These are phyloP conservation scores for Mastacembelus armatus DNA, from an alignment of 2,797 vertebrate species.

Conservation along the genomic window DNA sequence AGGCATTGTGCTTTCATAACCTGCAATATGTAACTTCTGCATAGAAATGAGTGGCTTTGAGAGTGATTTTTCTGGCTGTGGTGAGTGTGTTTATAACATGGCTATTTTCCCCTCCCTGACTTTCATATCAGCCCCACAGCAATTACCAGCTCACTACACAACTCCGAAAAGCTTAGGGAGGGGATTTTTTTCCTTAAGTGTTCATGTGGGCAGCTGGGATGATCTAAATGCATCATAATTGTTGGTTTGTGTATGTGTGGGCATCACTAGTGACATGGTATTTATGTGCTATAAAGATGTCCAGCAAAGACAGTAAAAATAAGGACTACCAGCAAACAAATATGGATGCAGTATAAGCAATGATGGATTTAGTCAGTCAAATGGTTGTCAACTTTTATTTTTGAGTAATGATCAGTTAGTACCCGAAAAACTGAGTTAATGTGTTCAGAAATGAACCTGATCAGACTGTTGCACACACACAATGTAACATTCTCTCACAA, in stretches of 20 bases:
- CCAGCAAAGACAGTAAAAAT: no score
- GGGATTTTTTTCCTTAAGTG: background rate
- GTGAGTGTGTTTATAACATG: conserved; percentile 33
- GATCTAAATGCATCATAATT: background rate
- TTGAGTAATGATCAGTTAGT: background rate
- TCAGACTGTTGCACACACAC: no score
- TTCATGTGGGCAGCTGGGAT: background rate
- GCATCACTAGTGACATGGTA: no score
- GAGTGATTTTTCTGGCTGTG: conserved; percentile 36
- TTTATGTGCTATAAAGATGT: no score
- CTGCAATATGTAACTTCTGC: no score
- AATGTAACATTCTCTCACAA: background rate
- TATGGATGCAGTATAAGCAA: no score
- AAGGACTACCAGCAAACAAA: no score
- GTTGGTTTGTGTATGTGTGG: background rate
- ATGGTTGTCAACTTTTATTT: no score
- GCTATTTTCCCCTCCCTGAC: background rate
- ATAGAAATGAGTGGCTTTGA: conserved; percentile 34
- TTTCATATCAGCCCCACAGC: background rate
- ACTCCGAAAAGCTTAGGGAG: no score
- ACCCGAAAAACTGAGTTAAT: background rate
- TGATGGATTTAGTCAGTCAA: no score
- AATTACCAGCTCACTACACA: conserved; percentile 1
- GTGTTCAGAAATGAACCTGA: no score
- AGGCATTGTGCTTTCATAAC: conserved; percentile 23